Conservation (phyloP, 2,888 invertebrate genomes). For the Drosophila borealis region DNA sequence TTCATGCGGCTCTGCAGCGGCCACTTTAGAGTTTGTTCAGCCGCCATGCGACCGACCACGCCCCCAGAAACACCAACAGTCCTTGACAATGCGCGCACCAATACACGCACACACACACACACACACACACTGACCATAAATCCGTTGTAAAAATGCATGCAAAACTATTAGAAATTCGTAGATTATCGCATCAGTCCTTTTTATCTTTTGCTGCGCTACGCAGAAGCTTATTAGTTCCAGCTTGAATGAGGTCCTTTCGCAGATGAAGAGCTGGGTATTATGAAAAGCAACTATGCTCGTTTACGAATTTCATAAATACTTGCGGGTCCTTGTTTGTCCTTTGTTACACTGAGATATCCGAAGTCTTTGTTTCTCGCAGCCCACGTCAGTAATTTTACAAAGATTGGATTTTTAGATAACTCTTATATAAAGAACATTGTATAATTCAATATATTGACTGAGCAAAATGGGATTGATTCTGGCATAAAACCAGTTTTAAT, state of each 20-base stretch:
- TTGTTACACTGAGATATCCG: too few species aligned
- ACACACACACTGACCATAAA: conserved; percentile 40
- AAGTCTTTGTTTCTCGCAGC: too few species aligned
- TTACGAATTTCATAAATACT: too few species aligned
- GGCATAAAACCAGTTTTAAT: too few species aligned
- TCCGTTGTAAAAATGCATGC: conserved; percentile 50
- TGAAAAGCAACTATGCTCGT: too few species aligned
- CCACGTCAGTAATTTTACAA: too few species aligned
- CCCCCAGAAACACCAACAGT: conserved; percentile 20
- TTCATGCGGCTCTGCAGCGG: conserved; percentile 60
- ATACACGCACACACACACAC: not conserved
- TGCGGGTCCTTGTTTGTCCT: too few species aligned
- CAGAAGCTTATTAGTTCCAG: not conserved
- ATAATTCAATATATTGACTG: too few species aligned
- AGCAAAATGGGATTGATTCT: too few species aligned
- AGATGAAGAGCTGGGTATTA: too few species aligned
- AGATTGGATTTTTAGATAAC: too few species aligned
- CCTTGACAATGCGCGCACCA: conserved; percentile 29
- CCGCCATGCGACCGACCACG: conserved; percentile 28
- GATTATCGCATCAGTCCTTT: conserved; percentile 42
- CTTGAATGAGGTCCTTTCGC: not conserved
- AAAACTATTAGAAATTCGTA: conserved; percentile 52
- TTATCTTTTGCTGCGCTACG: conserved; percentile 29
- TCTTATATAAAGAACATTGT: too few species aligned
- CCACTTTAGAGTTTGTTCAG: conserved; percentile 44